phyloP scores from a whole-genome alignment of 2,888 invertebrate genomes.

The Ametastegia equiseti region DNA sequence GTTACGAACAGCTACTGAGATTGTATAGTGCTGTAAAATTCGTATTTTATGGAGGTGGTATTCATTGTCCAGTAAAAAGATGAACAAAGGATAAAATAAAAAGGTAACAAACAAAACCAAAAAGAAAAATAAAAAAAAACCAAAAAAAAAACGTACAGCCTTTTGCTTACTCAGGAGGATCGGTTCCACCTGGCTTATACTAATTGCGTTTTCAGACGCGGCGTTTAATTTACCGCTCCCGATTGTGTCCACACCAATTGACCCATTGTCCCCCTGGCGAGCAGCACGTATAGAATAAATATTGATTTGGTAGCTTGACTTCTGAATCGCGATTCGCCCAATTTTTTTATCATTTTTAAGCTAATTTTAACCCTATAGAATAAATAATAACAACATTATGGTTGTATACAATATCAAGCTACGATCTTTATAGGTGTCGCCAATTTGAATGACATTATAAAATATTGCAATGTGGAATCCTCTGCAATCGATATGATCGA shows the following conservation, averaged over 20 bases:
- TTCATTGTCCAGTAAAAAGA: neutral
- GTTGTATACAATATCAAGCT: neutral
- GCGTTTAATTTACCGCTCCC: conserved; percentile 32
- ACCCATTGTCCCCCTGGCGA: conserved; percentile 35
- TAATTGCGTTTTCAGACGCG: conserved; percentile 17
- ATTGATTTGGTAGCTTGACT: neutral
- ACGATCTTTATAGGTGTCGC: neutral
- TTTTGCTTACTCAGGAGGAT: neutral
- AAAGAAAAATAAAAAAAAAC: too few relatives aligned
- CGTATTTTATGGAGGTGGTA: neutral
- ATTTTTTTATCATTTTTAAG: neutral
- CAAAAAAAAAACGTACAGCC: neutral
- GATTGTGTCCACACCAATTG: conserved; percentile 31
- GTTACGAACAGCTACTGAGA: neutral
- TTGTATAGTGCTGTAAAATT: neutral
- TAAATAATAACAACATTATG: neutral
- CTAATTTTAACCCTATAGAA: neutral
- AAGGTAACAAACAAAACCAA: too few relatives aligned
- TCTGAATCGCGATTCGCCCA: neutral
- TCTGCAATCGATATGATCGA: neutral
- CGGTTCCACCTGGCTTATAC: neutral
- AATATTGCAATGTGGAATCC: neutral
- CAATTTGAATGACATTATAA: too few relatives aligned
- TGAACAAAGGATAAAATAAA: neutral
- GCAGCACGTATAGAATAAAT: conserved; percentile 12